Conservation (phyloP, 2,888 invertebrate species). For the Amblyjoppa proteus region DNA sequence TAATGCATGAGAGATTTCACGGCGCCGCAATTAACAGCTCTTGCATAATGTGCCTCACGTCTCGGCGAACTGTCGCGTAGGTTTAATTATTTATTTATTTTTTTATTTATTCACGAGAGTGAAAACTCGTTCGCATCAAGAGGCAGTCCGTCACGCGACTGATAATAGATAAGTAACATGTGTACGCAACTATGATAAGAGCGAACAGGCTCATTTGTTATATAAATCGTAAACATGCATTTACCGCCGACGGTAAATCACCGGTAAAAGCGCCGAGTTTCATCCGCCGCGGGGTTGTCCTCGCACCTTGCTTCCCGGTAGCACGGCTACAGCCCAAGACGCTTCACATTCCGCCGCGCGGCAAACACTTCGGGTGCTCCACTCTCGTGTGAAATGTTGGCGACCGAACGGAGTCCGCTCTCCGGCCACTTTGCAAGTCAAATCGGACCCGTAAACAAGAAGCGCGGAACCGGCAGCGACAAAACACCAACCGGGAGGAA, state of each 20-base stretch:
- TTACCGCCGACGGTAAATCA: conserved; percentile 13
- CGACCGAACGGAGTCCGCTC: conserved; percentile 38
- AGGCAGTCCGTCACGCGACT: conserved; percentile 25
- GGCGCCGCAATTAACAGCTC: conserved; percentile 50
- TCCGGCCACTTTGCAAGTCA: conserved; percentile 79
- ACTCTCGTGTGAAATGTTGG: conserved; percentile 21
- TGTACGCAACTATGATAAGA: conserved; percentile 26
- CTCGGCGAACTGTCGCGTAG: conserved; percentile 22
- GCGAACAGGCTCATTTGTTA: conserved; percentile 32
- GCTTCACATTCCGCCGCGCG: conserved; percentile 9
- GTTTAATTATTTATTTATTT: conserved; percentile 47
- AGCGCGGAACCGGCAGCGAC: conserved; percentile 33
- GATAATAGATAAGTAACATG: conserved; percentile 36
- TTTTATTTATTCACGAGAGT: conserved; percentile 4
- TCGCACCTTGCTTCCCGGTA: not conserved
- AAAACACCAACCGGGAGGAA: conserved; percentile 61
- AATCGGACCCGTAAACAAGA: conserved; percentile 77
- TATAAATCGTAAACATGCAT: conserved; percentile 19
- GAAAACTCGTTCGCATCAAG: conserved; percentile 21
- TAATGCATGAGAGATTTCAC: conserved; percentile 45
- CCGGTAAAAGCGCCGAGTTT: not conserved
- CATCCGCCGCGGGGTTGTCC: not conserved
- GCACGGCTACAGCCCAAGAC: not conserved
- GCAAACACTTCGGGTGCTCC: not conserved
- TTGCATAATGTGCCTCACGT: conserved; percentile 20